A percentile compares a stretch with the other conserved stretches of the same genome.
phyloP scores from a whole-genome alignment of 2,888 invertebrate genomes.

The Drosophila peninsularis region DNA sequence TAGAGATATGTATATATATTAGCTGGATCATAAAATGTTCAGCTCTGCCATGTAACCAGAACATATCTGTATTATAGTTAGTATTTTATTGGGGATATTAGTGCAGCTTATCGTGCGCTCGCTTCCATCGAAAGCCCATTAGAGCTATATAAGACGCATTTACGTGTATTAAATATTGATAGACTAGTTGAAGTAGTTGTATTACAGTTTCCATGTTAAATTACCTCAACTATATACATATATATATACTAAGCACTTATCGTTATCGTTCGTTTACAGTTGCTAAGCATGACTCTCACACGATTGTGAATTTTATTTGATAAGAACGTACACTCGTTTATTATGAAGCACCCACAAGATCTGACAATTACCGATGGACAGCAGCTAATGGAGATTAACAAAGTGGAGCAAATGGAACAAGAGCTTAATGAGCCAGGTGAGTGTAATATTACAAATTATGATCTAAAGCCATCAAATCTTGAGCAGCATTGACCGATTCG shows the following conservation, averaged over 20 bases:
- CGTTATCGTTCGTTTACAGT: constrained; percentile 56
- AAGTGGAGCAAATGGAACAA: constrained; percentile 69
- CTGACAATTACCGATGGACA: constrained; percentile 55
- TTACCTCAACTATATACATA: constrained; percentile 24
- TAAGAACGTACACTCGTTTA: constrained; percentile 34
- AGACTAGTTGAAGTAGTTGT: constrained; percentile 8
- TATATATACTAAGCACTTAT: constrained; percentile 41
- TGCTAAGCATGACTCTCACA: constrained; percentile 38
- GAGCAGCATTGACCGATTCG: constrained; percentile 2
- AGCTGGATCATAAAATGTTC: constrained; percentile 40
- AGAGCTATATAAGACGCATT: constrained; percentile 35
- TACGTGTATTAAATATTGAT: constrained; percentile 3
- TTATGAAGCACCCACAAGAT: constrained; percentile 81
- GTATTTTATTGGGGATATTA: constrained; percentile 42
- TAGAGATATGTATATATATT: background rate
- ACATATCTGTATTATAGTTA: constrained; percentile 9
- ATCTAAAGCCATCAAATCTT: background rate
- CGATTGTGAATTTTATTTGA: constrained; percentile 40
- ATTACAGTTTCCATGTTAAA: constrained; percentile 33
- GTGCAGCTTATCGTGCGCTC: constrained; percentile 45
- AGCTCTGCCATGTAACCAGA: constrained; percentile 19
- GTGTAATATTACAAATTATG: constrained; percentile 20
- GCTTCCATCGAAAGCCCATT: constrained; percentile 38
- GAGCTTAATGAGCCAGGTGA: constrained; percentile 74
- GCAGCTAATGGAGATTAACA: constrained; percentile 64